Conservation (phyloP, 1,140 invertebrate species). For the Halictus rubicundus region DNA sequence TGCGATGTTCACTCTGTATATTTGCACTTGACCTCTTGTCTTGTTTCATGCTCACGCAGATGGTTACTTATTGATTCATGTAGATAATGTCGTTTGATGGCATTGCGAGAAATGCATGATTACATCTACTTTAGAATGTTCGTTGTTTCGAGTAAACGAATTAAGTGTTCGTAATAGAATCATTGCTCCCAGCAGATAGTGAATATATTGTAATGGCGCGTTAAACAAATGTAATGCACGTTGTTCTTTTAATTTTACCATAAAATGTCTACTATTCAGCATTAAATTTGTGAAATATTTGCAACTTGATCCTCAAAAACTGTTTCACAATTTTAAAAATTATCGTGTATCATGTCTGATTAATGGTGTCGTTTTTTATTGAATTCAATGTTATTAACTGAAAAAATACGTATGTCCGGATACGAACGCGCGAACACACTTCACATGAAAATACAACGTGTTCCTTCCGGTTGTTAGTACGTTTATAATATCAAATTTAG, state of each 20-base stretch:
- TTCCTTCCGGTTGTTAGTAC: background rate
- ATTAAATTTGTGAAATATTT: no score
- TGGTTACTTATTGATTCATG: conserved; percentile 31
- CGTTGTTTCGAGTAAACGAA: background rate
- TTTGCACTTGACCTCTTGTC: conserved; percentile 39
- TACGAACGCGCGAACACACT: background rate
- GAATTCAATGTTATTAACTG: background rate
- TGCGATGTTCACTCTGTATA: background rate
- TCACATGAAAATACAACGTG: background rate
- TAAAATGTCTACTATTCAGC: background rate
- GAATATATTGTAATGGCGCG: no score
- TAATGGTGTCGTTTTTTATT: background rate
- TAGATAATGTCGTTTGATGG: conserved; percentile 19
- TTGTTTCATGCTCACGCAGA: conserved; percentile 1
- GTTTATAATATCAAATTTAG: background rate
- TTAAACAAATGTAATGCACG: no score
- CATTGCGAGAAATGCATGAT: conserved; percentile 7
- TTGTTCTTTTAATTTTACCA: no score
- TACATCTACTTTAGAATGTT: background rate
- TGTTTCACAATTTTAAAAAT: no score
- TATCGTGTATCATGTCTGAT: background rate
- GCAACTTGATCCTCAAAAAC: no score
- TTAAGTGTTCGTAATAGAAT: background rate
- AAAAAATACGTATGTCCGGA: background rate
- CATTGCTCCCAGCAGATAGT: no score